Percentiles rank a stretch among this genome's conserved stretches.
Conservation (phyloP, 35 echinoderm and acorn worm species). For the Heliocidaris erythrogramma region DNA sequence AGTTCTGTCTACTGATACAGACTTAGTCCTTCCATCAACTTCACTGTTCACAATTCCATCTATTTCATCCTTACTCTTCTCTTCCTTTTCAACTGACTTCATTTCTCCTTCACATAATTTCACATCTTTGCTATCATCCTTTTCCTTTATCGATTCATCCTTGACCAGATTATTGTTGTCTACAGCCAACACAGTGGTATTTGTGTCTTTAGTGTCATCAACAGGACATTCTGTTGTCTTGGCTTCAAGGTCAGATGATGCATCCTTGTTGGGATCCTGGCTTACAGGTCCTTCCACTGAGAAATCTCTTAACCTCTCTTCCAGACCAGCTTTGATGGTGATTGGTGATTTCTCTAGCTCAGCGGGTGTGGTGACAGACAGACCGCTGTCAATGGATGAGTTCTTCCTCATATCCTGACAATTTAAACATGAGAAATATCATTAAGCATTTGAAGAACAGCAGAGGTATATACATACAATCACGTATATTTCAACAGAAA, state of each 20-base stretch:
- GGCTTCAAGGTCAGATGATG: not conserved
- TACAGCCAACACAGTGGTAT: not conserved
- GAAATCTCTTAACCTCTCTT: slow-evolving; percentile 29
- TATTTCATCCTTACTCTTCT: slow-evolving; percentile 21
- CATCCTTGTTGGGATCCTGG: slow-evolving; percentile 26
- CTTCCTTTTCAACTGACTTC: slow-evolving; percentile 18
- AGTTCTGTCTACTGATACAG: not conserved
- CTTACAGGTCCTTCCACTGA: not conserved
- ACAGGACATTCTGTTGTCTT: not conserved
- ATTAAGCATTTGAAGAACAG: not conserved
- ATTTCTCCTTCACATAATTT: not conserved
- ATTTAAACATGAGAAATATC: not conserved
- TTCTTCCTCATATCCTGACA: slow-evolving; percentile 81
- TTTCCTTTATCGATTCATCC: not conserved
- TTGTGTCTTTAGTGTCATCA: not conserved
- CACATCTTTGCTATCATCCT: not conserved
- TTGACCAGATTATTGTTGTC: slow-evolving; percentile 17
- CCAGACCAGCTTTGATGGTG: slow-evolving; percentile 26
- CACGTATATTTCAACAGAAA: not conserved
- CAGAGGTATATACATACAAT: not conserved
- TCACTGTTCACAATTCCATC: not conserved
- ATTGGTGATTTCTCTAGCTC: slow-evolving; percentile 66
- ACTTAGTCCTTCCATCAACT: not conserved
- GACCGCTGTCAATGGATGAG: slow-evolving; percentile 90
- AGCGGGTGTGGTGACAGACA: slow-evolving; percentile 90